Conservation (phyloP, 2,888 invertebrate genomes). For the Eupsilia transversa region DNA sequence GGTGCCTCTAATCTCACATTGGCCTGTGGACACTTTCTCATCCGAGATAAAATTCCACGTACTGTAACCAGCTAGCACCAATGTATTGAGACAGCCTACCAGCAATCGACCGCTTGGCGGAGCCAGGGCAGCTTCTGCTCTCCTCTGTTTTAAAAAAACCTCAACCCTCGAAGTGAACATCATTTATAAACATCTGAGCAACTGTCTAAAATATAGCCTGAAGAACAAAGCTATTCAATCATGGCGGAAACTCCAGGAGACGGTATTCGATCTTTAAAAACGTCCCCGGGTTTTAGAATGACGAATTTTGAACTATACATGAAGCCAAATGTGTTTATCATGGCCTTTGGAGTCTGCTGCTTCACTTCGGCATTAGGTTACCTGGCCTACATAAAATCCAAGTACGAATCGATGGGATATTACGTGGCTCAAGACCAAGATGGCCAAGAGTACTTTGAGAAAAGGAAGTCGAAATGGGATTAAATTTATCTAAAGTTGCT, state of each 20-base stretch:
- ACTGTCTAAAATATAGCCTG: no score
- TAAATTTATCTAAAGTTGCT: neutral
- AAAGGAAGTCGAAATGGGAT: slow-evolving; percentile 49
- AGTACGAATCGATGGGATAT: slow-evolving; percentile 24
- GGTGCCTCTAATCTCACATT: slow-evolving; percentile 32
- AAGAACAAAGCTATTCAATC: neutral
- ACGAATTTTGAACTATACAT: slow-evolving; percentile 33
- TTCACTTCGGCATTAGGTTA: slow-evolving; percentile 20
- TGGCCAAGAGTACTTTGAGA: slow-evolving; percentile 7
- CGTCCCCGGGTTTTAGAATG: slow-evolving; percentile 1
- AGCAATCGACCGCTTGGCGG: neutral
- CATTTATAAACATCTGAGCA: neutral
- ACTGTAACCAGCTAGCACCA: neutral
- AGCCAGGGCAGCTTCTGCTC: neutral
- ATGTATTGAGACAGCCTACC: neutral
- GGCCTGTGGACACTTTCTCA: slow-evolving; percentile 37
- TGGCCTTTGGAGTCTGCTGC: slow-evolving; percentile 16
- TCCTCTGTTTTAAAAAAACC: neutral
- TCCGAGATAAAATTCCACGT: slow-evolving; percentile 38
- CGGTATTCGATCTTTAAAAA: slow-evolving; percentile 39
- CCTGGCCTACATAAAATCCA: slow-evolving; percentile 2
- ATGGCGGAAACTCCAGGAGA: slow-evolving; percentile 33
- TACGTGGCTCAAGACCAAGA: slow-evolving; percentile 20
- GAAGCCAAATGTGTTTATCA: slow-evolving; percentile 27
- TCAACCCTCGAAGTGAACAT: neutral